Conservation (phyloP, 2,113 vertebrate genomes). For the Ondatra zibethicus region DNA sequence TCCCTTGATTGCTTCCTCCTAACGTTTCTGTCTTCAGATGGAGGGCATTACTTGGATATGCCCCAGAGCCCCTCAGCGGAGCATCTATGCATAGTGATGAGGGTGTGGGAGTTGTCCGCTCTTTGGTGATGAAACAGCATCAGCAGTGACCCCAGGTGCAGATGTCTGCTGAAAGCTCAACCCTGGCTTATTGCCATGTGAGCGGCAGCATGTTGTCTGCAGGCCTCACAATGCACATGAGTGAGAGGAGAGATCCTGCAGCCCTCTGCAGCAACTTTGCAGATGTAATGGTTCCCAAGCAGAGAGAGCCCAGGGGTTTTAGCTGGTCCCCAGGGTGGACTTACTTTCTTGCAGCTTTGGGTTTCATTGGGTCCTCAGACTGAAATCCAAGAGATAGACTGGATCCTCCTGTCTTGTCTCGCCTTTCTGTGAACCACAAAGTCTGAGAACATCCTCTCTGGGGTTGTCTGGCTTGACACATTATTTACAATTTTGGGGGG, state of each 20-base stretch:
- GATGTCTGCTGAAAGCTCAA: neutral
- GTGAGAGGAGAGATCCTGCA: neutral
- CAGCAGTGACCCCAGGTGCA: neutral
- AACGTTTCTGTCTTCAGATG: neutral
- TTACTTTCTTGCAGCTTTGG: neutral
- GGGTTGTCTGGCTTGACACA: neutral
- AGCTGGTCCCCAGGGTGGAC: neutral
- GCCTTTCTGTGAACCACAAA: neutral
- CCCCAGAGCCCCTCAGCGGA: neutral
- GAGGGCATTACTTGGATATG: neutral
- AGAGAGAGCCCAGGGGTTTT: neutral
- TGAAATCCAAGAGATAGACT: neutral
- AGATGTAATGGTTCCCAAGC: no score
- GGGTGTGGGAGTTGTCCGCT: neutral
- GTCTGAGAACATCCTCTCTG: neutral
- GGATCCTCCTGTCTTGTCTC: neutral
- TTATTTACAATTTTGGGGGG: neutral
- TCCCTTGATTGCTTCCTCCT: neutral
- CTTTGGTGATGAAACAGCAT: neutral
- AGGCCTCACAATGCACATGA: neutral
- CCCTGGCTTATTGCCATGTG: neutral
- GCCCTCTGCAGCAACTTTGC: neutral
- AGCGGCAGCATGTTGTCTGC: neutral
- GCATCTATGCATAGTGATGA: neutral
- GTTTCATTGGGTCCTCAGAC: neutral